Percentiles rank a stretch among this genome's conserved stretches.
Evolutionary conservation across 2,113 vertebrate genomes (phyloP).

Genomic region (Indicator maculatus): DNA sequence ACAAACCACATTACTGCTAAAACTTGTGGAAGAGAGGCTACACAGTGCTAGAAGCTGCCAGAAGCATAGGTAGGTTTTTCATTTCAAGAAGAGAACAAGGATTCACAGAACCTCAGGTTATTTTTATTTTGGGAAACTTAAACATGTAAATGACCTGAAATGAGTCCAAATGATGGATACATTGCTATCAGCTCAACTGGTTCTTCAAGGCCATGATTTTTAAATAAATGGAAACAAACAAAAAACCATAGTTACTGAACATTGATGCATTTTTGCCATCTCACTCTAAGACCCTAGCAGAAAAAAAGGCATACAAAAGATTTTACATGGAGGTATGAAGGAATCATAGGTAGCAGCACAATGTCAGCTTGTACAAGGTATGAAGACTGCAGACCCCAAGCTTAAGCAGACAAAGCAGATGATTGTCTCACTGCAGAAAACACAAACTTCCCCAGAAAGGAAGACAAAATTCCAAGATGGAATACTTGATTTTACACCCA

Average conservation of each 20-base stretch:
- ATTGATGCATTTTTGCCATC: neutral
- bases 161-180: neutral
- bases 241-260: neutral
- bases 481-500: neutral
- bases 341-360: neutral
- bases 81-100: slow-evolving; percentile 30
- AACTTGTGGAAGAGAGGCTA: neutral
- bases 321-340: neutral
- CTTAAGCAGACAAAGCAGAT: neutral
- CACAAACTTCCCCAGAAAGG: neutral
- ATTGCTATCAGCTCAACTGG: neutral
- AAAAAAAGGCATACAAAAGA: neutral
- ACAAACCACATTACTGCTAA: neutral
- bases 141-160: neutral
- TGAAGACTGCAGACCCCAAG: neutral
- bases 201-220: neutral
- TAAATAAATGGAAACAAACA: neutral
- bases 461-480: neutral
- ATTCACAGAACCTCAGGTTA: slow-evolving; percentile 13
- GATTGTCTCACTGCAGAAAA: neutral
- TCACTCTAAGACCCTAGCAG: neutral
- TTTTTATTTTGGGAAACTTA: neutral
- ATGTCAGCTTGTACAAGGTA: neutral
- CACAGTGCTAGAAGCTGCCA: neutral
- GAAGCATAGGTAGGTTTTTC: neutral